phyloP scores from a whole-genome alignment of 2,113 vertebrate genomes.

The Pollimyrus isidori region DNA sequence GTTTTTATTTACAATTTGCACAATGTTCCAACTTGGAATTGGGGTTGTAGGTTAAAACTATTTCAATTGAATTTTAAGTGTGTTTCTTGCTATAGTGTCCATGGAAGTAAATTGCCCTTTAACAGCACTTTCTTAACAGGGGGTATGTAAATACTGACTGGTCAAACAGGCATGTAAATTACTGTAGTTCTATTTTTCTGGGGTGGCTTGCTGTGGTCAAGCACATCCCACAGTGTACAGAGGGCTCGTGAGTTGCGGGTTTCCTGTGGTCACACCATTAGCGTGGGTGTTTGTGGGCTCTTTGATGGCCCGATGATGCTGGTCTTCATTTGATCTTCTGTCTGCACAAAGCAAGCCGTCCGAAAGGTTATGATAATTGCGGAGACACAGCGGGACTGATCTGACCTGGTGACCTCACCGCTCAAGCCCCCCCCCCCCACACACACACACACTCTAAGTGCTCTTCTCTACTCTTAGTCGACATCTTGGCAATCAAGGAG shows the following conservation, averaged over 20 bases:
- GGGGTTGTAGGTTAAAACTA: neutral
- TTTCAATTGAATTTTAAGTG: neutral
- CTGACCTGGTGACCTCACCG: neutral
- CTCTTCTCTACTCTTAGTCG: constrained; percentile 60
- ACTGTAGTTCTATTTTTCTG: neutral
- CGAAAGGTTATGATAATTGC: neutral
- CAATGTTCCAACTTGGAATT: no score
- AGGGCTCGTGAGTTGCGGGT: neutral
- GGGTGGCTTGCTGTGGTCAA: neutral
- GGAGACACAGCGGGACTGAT: neutral
- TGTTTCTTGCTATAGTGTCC: neutral
- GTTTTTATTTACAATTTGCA: no score
- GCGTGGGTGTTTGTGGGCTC: neutral
- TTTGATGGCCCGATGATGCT: neutral
- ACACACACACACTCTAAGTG: neutral
- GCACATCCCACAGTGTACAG: neutral
- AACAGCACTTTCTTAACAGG: neutral
- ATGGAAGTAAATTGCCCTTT: neutral
- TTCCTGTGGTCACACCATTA: neutral
- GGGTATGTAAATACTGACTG: neutral
- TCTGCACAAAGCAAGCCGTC: neutral
- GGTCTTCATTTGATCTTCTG: neutral
- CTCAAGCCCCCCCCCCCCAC: no score
- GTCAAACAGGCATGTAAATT: neutral
- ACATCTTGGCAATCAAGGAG: constrained; percentile 96